Evolutionary conservation across 2,113 vertebrate species (phyloP).

Genomic region (Psammodynastes pulverulentus): DNA sequence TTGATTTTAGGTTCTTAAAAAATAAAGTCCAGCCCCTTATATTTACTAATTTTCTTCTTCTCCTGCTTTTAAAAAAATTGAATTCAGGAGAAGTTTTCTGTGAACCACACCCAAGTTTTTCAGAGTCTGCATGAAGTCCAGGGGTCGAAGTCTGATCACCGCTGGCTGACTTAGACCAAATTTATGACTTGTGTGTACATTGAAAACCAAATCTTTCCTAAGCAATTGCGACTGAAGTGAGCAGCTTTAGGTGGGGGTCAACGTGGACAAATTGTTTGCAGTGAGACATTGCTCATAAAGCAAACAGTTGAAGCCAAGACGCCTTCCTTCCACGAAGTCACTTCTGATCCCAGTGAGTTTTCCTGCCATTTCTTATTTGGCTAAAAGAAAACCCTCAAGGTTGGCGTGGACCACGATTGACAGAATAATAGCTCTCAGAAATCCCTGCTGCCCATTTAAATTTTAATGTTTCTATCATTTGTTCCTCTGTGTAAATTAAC

Average conservation of each 20-base stretch:
- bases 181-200: constrained; percentile 25
- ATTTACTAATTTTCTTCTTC: background rate
- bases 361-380: constrained; percentile 65
- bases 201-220: constrained; percentile 8
- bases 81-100: background rate
- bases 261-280: background rate
- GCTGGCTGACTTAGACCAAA: background rate
- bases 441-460: constrained; percentile 93
- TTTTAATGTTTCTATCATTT: constrained; percentile 99
- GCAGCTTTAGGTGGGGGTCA: constrained; percentile 19
- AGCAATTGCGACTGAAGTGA: constrained; percentile 22
- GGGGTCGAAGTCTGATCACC: background rate
- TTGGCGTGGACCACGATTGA: constrained; percentile 87
- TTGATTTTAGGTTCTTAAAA: background rate
- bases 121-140: background rate
- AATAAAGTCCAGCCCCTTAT: background rate
- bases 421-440: constrained; percentile 78
- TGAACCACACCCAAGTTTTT: background rate
- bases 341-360: constrained; percentile 39
- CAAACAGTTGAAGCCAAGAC: background rate
- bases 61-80: background rate
- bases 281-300: constrained; percentile 22
- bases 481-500: constrained; percentile 99
- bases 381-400: constrained; percentile 83
- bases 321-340: constrained; percentile 31